Conservation (phyloP, 2,888 invertebrate species). For the Erebia aethiops region DNA sequence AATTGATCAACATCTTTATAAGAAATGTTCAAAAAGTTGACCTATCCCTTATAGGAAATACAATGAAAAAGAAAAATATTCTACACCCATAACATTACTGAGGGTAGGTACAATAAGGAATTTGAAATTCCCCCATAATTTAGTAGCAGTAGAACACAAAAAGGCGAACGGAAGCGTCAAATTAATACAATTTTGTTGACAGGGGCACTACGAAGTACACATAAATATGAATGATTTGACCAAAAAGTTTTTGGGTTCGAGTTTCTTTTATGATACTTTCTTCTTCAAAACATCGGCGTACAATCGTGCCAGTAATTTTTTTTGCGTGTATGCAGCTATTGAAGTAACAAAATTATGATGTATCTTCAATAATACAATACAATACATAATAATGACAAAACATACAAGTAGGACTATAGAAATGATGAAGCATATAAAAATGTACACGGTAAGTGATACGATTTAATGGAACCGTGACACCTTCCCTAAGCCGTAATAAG, state of each 20-base stretch:
- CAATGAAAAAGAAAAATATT: neutral
- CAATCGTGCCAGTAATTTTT: slow-evolving; percentile 63
- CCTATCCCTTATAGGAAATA: neutral
- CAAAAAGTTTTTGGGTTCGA: slow-evolving; percentile 59
- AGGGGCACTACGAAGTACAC: slow-evolving; percentile 65
- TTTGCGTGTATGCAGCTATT: slow-evolving; percentile 53
- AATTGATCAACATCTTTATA: neutral
- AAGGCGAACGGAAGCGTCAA: slow-evolving; percentile 1
- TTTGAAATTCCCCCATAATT: slow-evolving; percentile 13
- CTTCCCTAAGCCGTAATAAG: slow-evolving; percentile 36
- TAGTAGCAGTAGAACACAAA: neutral
- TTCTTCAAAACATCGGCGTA: slow-evolving; percentile 59
- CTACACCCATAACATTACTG: slow-evolving; percentile 4
- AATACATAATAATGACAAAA: too few species aligned
- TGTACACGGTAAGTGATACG: neutral
- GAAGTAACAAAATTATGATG: slow-evolving; percentile 46
- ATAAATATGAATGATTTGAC: slow-evolving; percentile 57
- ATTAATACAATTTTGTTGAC: slow-evolving; percentile 47
- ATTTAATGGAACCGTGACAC: slow-evolving; percentile 7
- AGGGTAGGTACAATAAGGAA: slow-evolving; percentile 1
- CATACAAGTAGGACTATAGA: neutral
- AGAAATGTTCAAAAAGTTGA: neutral
- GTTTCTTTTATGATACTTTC: slow-evolving; percentile 69
- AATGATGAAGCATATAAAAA: too few species aligned
- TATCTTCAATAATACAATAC: neutral